phyloP scores from a whole-genome alignment of 1,140 invertebrate genomes.

The Globodera ellingtonae region DNA sequence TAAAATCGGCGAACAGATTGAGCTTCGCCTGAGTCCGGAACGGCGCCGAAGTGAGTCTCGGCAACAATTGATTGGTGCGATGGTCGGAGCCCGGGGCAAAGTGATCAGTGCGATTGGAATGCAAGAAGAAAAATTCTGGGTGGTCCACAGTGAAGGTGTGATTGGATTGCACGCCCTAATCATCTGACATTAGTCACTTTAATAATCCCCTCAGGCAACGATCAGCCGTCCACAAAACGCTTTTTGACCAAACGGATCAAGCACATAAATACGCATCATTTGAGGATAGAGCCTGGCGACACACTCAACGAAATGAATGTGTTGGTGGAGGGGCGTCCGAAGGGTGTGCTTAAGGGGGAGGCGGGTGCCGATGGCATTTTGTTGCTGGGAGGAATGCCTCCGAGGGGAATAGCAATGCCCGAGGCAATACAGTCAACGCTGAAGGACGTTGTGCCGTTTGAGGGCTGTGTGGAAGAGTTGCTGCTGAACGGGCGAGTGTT shows the following conservation, averaged over 20 bases:
- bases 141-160: background rate
- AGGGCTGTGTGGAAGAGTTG: slow-evolving; percentile 20
- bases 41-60: background rate
- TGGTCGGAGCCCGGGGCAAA: background rate
- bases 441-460: background rate
- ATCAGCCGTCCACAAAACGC: background rate
- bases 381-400: slow-evolving; percentile 1
- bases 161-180: background rate
- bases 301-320: background rate
- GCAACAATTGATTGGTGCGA: slow-evolving; percentile 5
- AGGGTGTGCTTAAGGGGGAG: slow-evolving; percentile 10
- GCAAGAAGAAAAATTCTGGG: background rate
- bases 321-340: slow-evolving; percentile 5
- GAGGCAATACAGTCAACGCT: background rate
- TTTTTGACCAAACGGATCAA: slow-evolving; percentile 11
- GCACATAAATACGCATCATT: background rate
- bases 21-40: slow-evolving; percentile 12
- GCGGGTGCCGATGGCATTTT: slow-evolving; percentile 7
- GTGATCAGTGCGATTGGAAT: slow-evolving; percentile 3
- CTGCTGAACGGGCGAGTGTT: slow-evolving; percentile 10
- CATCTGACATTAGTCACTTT: too few relatives aligned
- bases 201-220: background rate
- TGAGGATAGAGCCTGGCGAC: background rate
- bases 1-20: background rate
- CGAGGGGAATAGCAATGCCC: background rate